Evolutionary conservation across 2,888 invertebrate species (phyloP).

Genomic region (Drosophila macrothrix): DNA sequence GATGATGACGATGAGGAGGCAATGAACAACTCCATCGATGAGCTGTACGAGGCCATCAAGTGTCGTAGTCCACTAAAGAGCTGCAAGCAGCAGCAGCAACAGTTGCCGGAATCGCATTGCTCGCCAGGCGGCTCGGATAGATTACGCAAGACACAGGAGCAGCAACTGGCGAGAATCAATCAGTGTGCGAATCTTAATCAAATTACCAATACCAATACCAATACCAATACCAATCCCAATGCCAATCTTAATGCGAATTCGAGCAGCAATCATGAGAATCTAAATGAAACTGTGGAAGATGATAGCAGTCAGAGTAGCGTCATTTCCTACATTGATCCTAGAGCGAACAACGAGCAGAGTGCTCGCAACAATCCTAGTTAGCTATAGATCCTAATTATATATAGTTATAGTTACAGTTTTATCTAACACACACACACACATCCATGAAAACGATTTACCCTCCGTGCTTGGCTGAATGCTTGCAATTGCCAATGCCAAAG

Average conservation of each 20-base stretch:
- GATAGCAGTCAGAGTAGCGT: conserved; percentile 85
- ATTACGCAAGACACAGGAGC: conserved; percentile 45
- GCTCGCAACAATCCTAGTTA: conserved; percentile 61
- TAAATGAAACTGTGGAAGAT: conserved; percentile 82
- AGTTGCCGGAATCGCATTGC: conserved; percentile 14
- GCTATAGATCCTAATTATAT: conserved; percentile 30
- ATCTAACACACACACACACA: conserved; percentile 16
- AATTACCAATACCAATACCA: background rate
- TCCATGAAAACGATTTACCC: conserved; percentile 30
- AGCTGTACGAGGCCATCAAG: conserved; percentile 89
- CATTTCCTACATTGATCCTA: conserved; percentile 85
- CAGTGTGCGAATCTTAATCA: background rate
- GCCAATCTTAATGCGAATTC: conserved; percentile 13
- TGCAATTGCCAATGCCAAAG: conserved; percentile 45
- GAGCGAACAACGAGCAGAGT: conserved; percentile 56
- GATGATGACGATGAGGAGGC: conserved; percentile 65
- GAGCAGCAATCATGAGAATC: conserved; percentile 57
- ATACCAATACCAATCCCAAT: background rate
- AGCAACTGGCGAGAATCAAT: conserved; percentile 8
- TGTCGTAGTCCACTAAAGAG: conserved; percentile 71
- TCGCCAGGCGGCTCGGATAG: conserved; percentile 23
- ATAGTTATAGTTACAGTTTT: conserved; percentile 12
- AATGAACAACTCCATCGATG: conserved; percentile 86
- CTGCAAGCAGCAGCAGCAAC: conserved; percentile 36
- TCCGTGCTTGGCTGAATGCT: conserved; percentile 42